Percentiles rank a stretch among this genome's conserved stretches.
Evolutionary conservation across 2,888 invertebrate species (phyloP).

Genomic region (Sycophila texana): DNA sequence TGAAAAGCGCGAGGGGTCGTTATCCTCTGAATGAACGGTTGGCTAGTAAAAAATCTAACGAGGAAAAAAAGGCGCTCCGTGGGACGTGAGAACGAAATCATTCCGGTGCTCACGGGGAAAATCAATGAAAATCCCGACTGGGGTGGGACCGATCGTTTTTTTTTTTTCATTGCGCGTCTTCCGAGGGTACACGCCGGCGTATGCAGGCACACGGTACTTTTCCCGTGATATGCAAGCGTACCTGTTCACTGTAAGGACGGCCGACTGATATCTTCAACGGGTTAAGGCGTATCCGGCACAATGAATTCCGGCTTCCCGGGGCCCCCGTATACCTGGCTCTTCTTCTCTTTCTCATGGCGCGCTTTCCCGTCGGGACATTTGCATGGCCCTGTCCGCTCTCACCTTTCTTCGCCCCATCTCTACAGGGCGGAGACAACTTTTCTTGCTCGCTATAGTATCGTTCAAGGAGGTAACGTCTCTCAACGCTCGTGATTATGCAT

Average conservation of each 20-base stretch:
- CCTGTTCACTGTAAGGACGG: too few relatives aligned
- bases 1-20: slow-evolving; percentile 13
- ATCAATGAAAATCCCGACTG: not conserved
- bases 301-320: not conserved
- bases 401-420: too few relatives aligned
- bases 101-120: not conserved
- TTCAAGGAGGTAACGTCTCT: too few relatives aligned
- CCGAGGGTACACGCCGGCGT: too few relatives aligned
- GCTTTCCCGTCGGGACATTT: slow-evolving; percentile 1
- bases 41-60: not conserved
- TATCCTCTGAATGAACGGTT: slow-evolving; percentile 8
- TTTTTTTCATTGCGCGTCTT: not conserved
- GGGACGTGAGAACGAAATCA: slow-evolving; percentile 12
- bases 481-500: too few relatives aligned
- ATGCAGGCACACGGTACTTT: too few relatives aligned
- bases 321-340: slow-evolving; percentile 3
- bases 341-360: not conserved
- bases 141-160: not conserved
- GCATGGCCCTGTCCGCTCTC: not conserved
- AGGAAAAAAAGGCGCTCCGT: not conserved
- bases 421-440: too few relatives aligned
- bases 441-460: too few relatives aligned
- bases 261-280: too few relatives aligned
- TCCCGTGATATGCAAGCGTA: too few relatives aligned
- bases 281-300: too few relatives aligned